A percentile compares a stretch with the other conserved stretches of the same genome.
These are phyloP conservation scores for Ruditapes philippinarum DNA, from an alignment of 1,140 invertebrate species.

Conservation along the genomic window DNA sequence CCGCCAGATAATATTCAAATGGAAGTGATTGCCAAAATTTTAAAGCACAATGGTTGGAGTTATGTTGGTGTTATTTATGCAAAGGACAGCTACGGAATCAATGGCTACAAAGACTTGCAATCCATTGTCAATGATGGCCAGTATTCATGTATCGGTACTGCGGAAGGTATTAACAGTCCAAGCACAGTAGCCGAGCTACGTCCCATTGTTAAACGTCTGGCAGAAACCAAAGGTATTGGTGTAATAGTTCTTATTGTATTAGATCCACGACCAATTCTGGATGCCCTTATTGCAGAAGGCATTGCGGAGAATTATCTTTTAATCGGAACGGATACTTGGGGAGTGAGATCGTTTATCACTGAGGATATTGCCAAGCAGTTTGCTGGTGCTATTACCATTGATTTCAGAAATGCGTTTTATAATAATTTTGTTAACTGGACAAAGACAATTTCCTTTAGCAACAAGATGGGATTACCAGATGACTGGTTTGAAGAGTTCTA, in stretches of 20 bases:
- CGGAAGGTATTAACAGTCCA: slow-evolving; percentile 26
- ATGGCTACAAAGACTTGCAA: slow-evolving; percentile 59
- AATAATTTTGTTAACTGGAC: slow-evolving; percentile 84
- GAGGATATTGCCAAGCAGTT: slow-evolving; percentile 91
- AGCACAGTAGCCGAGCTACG: slow-evolving; percentile 57
- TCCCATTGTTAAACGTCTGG: slow-evolving; percentile 64
- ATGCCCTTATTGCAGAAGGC: slow-evolving; percentile 71
- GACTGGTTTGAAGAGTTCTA: slow-evolving; percentile 88
- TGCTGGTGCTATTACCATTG: slow-evolving; percentile 92
- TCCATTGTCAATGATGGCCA: slow-evolving; percentile 49
- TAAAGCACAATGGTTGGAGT: slow-evolving; percentile 92
- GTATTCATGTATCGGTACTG: slow-evolving; percentile 67
- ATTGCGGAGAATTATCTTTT: slow-evolving; percentile 73
- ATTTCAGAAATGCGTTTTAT: slow-evolving; percentile 88
- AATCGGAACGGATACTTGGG: slow-evolving; percentile 83
- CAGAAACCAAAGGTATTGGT: slow-evolving; percentile 65
- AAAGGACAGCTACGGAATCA: slow-evolving; percentile 87
- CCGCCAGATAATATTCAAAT: slow-evolving; percentile 93
- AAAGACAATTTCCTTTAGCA: slow-evolving; percentile 72
- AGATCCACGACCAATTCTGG: slow-evolving; percentile 71
- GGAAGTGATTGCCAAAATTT: slow-evolving; percentile 91
- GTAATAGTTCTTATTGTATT: slow-evolving; percentile 78
- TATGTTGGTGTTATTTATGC: slow-evolving; percentile 91
- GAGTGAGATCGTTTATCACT: slow-evolving; percentile 90
- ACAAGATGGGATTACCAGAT: slow-evolving; percentile 83